A percentile compares a stretch with the other conserved stretches of the same genome.
phyloP scores from a whole-genome alignment of 2,888 invertebrate genomes.

The Stratiomys singularior region DNA sequence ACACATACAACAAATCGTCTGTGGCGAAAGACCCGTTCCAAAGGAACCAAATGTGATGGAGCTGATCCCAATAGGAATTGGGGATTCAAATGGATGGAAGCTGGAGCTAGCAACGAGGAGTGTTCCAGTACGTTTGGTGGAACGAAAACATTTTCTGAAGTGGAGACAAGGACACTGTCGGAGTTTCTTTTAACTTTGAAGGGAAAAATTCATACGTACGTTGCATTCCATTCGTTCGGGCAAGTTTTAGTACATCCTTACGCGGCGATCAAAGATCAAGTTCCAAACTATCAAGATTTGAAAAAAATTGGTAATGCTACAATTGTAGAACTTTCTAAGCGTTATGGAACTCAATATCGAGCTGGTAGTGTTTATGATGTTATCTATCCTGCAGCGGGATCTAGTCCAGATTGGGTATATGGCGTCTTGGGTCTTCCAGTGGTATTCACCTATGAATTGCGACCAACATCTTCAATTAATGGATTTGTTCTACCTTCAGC shows the following conservation, averaged over 20 bases:
- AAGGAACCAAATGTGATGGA: conserved; percentile 69
- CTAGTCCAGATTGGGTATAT: conserved; percentile 75
- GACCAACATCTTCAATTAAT: conserved; percentile 54
- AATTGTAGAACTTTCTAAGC: conserved; percentile 58
- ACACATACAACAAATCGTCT: conserved; percentile 70
- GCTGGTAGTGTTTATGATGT: conserved; percentile 67
- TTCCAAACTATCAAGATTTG: conserved; percentile 68
- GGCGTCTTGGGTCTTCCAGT: conserved; percentile 68
- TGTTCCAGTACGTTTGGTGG: conserved; percentile 76
- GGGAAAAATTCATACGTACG: conserved; percentile 70
- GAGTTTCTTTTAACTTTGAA: conserved; percentile 68
- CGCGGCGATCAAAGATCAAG: conserved; percentile 68
- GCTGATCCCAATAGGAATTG: conserved; percentile 84
- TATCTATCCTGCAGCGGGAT: conserved; percentile 69
- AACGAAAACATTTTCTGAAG: conserved; percentile 75
- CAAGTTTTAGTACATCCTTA: conserved; percentile 76
- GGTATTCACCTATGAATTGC: conserved; percentile 73
- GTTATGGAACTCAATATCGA: conserved; percentile 64
- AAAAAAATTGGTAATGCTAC: conserved; percentile 60
- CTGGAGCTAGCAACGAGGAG: conserved; percentile 69
- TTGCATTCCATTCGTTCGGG: conserved; percentile 80
- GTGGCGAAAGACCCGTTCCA: conserved; percentile 76
- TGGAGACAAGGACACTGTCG: conserved; percentile 70
- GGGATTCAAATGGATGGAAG: conserved; percentile 74
- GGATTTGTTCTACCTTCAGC: conserved; percentile 75